These are phyloP conservation scores for Characodon lateralis DNA, from an alignment of 2,797 vertebrate genomes.

Conservation along the genomic window DNA sequence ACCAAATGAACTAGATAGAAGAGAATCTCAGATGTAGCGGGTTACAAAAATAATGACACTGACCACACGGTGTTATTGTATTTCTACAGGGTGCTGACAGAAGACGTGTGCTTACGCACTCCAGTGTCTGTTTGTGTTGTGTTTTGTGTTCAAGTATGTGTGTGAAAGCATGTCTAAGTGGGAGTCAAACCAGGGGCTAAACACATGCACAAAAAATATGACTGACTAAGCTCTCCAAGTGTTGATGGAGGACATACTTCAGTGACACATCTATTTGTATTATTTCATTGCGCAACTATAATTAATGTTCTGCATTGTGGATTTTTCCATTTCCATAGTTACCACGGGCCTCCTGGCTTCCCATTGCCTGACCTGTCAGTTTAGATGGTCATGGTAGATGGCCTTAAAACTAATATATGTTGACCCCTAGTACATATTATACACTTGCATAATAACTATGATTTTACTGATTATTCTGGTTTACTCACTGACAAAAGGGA, in stretches of 20 bases:
- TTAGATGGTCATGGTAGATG: too few relatives aligned
- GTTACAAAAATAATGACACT: conserved; percentile 7
- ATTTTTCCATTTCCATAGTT: too few relatives aligned
- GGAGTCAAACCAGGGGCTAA: not conserved
- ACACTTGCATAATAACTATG: not conserved
- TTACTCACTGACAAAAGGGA: not conserved
- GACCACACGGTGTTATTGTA: conserved; percentile 5
- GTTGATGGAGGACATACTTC: not conserved
- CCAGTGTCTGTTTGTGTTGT: conserved; percentile 52
- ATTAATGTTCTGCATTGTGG: too few relatives aligned
- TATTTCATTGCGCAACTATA: too few relatives aligned
- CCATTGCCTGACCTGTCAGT: too few relatives aligned
- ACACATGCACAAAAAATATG: not conserved
- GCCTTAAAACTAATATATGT: not conserved
- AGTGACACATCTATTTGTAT: not conserved
- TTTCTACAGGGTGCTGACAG: conserved; percentile 43
- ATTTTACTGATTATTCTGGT: not conserved
- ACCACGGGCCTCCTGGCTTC: too few relatives aligned
- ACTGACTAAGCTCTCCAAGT: not conserved
- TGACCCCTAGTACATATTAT: not conserved
- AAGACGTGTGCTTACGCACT: conserved; percentile 35
- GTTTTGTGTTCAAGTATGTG: conserved; percentile 38
- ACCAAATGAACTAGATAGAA: conserved; percentile 1
- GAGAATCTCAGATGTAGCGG: not conserved
- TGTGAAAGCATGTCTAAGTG: conserved; percentile 28